A percentile compares a stretch with the other conserved stretches of the same genome.
Conservation (phyloP, 2,113 vertebrate species). For the Seriola rivoliana region DNA sequence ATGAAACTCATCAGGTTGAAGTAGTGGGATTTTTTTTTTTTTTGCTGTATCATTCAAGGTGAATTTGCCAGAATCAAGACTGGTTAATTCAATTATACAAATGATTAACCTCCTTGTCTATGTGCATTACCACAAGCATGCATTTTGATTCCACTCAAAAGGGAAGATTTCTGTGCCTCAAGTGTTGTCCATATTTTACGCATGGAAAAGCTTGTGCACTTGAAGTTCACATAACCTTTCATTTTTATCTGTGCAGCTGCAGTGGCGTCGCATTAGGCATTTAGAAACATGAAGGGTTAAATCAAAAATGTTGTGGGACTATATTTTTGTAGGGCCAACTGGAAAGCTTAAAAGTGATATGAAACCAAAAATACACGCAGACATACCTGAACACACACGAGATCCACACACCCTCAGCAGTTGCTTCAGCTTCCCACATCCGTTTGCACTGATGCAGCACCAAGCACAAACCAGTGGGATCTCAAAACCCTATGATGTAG, state of each 20-base stretch:
- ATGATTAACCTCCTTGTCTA: constrained; percentile 17
- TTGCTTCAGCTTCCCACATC: constrained; percentile 17
- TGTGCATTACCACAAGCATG: constrained; percentile 10
- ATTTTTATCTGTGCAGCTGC: constrained; percentile 4
- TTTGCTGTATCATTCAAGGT: constrained; percentile 17
- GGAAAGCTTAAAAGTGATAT: constrained; percentile 10
- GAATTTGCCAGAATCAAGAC: constrained; percentile 12
- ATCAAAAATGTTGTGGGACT: constrained; percentile 8
- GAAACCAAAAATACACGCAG: constrained; percentile 1
- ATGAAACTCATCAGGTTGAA: background rate
- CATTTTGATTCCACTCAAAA: background rate
- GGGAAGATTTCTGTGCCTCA: background rate
- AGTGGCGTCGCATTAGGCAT: background rate
- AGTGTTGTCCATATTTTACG: constrained; percentile 23
- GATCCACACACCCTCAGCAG: constrained; percentile 5
- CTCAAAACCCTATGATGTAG: background rate
- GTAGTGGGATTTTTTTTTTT: background rate
- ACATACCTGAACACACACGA: constrained; percentile 15
- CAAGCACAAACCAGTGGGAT: constrained; percentile 31
- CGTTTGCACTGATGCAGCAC: constrained; percentile 26
- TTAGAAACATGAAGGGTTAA: constrained; percentile 14
- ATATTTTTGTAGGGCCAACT: constrained; percentile 3
- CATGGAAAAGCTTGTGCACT: background rate
- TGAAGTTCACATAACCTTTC: background rate
- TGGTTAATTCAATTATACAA: constrained; percentile 36